Conservation (phyloP, 92 coral and sea anemone genomes). For the Zoanthus gigantus region DNA sequence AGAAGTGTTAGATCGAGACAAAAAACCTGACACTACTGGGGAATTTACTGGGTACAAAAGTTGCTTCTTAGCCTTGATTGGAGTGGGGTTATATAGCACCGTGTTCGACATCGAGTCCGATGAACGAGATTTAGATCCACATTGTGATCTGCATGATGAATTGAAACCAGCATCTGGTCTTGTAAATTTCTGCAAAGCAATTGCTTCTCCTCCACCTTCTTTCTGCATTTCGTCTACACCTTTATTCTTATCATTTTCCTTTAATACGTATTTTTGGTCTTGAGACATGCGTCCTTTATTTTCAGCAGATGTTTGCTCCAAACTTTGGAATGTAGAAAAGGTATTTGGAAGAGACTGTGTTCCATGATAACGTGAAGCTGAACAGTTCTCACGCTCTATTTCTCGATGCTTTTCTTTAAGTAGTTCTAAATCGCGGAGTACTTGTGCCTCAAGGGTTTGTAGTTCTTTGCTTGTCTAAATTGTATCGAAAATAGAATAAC, state of each 20-base stretch:
- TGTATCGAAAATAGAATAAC: too few relatives aligned
- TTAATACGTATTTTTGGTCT: background rate
- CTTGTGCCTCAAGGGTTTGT: conserved; percentile 40
- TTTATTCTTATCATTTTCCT: background rate
- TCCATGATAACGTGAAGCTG: background rate
- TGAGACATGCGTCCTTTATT: background rate
- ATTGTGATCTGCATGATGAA: too few relatives aligned
- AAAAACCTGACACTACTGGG: background rate
- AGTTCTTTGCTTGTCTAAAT: conserved; percentile 30
- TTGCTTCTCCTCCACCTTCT: background rate
- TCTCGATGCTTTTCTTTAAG: conserved; percentile 36
- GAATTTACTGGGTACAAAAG: background rate
- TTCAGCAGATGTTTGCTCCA: background rate
- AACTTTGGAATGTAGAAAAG: background rate
- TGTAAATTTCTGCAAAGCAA: background rate
- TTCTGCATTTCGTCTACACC: background rate
- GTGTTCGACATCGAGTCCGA: background rate
- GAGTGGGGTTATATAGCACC: background rate
- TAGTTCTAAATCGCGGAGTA: conserved; percentile 33
- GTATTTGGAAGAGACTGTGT: background rate
- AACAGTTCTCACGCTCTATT: background rate
- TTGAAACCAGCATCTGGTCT: background rate
- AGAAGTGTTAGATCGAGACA: conserved; percentile 17
- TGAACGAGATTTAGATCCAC: background rate
- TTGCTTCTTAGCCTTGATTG: conserved; percentile 10